Base-by-base conservation (phyloP, 35 echinoderm and acorn worm species). In the Lytechinus pictus region DNA sequence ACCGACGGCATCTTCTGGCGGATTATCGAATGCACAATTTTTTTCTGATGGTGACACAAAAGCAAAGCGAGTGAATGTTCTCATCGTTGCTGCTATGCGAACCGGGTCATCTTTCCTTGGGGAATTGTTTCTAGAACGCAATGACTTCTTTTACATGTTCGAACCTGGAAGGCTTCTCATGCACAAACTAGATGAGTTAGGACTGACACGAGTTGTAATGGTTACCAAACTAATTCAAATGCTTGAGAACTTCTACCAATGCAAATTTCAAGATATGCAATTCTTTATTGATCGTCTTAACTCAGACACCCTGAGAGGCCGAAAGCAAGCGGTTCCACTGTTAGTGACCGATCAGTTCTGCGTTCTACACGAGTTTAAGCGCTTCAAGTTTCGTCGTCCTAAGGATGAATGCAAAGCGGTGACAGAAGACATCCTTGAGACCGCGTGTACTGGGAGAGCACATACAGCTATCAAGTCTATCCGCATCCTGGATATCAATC, bases 71-170 rank as follows among this genome's bases (percentile, higher is more conserved):
- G 3, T 93, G 9, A 93, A 93, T 53, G 91, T 93, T 16, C 54
- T 97, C 53, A 92, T 97, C 6, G 95, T 97, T 86, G 96, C 96
- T 11, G 96, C 96, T 19, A 97, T 97, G 96, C 54, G 96, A 55
- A 97, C 96, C 4, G 96, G 96, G 28, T 97, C 96, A 29, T 97
- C 96, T n/a, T 97, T 97, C 57, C 94, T 97, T 44, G 96, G 96
- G 21, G 96, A 97, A 92, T 79, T 97, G 52, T 97, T 97, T 87
- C 94, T 58, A 53, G 94, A 97, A 94, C 86, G 96, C 54, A 95
- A 89, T 55, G 96, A 97, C 94, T 97, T 97, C 54, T 97, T 97
- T 51, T 97, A 97, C 61, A 58, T 97, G 27, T 97, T 97, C 52
- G 96, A 97, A 89, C 96, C 96, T 53, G 96, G 96, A 55, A 95